Percentiles rank a stretch among this genome's conserved stretches.
Conservation (phyloP, 1,140 invertebrate species). For the Cydia pomonella region DNA sequence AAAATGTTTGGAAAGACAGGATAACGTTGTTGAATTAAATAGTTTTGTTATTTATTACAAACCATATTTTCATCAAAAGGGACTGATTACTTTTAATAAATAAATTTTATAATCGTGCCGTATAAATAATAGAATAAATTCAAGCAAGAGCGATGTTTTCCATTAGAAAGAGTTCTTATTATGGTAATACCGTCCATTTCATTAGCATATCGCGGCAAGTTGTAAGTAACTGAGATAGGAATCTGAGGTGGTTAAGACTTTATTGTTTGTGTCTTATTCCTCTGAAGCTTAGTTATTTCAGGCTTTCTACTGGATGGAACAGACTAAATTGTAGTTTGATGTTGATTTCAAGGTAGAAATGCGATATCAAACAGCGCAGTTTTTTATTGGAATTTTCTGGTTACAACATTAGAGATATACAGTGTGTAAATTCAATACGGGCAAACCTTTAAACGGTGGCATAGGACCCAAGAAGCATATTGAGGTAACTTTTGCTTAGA, state of each 20-base stretch:
- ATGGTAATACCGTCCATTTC: slow-evolving; percentile 29
- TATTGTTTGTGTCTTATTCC: slow-evolving; percentile 13
- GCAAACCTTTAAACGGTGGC: too few species aligned
- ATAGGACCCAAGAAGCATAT: too few species aligned
- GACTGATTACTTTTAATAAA: background rate
- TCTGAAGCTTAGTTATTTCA: slow-evolving; percentile 14
- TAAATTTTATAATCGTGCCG: background rate
- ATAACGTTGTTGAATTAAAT: too few species aligned
- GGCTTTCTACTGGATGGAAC: slow-evolving; percentile 7
- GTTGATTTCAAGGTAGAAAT: slow-evolving; percentile 1
- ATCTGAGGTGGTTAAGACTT: slow-evolving; percentile 24
- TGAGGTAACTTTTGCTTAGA: too few species aligned
- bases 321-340: background rate
- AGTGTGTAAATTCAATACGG: too few species aligned
- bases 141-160: slow-evolving; percentile 26
- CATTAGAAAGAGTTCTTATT: slow-evolving; percentile 34
- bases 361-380: slow-evolving; percentile 39
- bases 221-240: slow-evolving; percentile 31
- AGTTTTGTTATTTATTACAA: too few species aligned
- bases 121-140: slow-evolving; percentile 20
- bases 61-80: too few species aligned
- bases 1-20: too few species aligned
- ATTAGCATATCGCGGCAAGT: slow-evolving; percentile 32
- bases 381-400: background rate
- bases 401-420: background rate